Conservation (phyloP, 2,888 invertebrate species). For the Saturnia pavonia region DNA sequence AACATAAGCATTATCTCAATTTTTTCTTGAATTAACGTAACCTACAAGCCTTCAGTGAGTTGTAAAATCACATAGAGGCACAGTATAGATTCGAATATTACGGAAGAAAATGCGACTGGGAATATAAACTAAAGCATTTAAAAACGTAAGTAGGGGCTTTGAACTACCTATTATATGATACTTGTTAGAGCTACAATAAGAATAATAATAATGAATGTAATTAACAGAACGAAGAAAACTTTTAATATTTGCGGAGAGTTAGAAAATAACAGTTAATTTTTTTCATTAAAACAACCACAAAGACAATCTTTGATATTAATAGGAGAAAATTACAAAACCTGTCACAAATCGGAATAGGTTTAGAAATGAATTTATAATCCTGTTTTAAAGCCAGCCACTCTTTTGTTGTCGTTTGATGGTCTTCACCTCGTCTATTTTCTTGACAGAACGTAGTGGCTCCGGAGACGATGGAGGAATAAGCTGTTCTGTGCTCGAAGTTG, state of each 20-base stretch:
- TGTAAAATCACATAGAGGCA: neutral
- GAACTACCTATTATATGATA: no score
- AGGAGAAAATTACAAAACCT: neutral
- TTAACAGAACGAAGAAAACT: neutral
- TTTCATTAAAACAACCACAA: neutral
- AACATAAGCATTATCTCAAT: neutral
- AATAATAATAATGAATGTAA: neutral
- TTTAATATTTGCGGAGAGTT: neutral
- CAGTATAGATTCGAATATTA: neutral
- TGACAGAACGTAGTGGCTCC: slow-evolving; percentile 59
- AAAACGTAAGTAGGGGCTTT: no score
- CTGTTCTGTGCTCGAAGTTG: slow-evolving; percentile 78
- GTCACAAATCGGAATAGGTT: neutral
- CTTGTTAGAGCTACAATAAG: neutral
- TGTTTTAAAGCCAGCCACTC: slow-evolving; percentile 81
- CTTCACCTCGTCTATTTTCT: slow-evolving; percentile 78
- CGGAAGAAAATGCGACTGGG: no score
- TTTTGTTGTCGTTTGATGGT: slow-evolving; percentile 81
- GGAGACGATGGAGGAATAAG: slow-evolving; percentile 72
- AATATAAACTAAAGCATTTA: no score
- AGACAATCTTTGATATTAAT: neutral
- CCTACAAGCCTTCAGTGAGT: no score
- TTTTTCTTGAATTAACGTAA: neutral
- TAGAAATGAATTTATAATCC: neutral
- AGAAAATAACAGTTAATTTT: neutral